Conservation (phyloP, 2,797 vertebrate species). For the Onychomys torridus region DNA sequence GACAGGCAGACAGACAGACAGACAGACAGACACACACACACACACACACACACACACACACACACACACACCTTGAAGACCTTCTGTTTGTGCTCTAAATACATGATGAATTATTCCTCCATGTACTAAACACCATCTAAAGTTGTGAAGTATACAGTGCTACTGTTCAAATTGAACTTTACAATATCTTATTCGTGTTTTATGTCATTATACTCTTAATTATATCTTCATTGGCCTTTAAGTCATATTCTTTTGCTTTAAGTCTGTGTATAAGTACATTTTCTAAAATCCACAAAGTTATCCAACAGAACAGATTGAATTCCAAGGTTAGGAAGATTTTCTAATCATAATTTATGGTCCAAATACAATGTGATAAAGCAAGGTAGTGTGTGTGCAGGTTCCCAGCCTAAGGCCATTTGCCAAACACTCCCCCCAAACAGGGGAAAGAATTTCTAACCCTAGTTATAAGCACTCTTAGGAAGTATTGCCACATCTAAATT, state of each 20-base stretch:
- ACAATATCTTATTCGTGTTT: background rate
- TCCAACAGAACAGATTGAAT: conserved; percentile 66
- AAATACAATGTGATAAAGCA: conserved; percentile 41
- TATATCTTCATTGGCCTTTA: conserved; percentile 17
- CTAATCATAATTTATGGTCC: conserved; percentile 67
- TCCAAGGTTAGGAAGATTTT: conserved; percentile 63
- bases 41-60: background rate
- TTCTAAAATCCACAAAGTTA: conserved; percentile 58
- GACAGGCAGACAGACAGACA: background rate
- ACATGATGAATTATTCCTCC: background rate
- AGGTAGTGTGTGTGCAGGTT: background rate
- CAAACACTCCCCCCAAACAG: background rate
- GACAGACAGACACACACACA: background rate
- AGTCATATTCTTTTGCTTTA: conserved; percentile 46
- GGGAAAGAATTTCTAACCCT: background rate
- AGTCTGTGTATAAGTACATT: conserved; percentile 37
- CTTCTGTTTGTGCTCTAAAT: background rate
- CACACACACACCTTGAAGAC: background rate
- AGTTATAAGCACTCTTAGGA: background rate
- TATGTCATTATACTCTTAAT: background rate
- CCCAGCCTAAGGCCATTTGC: background rate
- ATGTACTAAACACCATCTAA: background rate
- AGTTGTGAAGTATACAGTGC: background rate
- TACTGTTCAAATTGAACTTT: background rate
- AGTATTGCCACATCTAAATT: conserved; percentile 16